These are phyloP conservation scores for Spongilla lacustris DNA, from an alignment of 37 sponge, comb jelly and placozoan genomes.

Conservation along the genomic window DNA sequence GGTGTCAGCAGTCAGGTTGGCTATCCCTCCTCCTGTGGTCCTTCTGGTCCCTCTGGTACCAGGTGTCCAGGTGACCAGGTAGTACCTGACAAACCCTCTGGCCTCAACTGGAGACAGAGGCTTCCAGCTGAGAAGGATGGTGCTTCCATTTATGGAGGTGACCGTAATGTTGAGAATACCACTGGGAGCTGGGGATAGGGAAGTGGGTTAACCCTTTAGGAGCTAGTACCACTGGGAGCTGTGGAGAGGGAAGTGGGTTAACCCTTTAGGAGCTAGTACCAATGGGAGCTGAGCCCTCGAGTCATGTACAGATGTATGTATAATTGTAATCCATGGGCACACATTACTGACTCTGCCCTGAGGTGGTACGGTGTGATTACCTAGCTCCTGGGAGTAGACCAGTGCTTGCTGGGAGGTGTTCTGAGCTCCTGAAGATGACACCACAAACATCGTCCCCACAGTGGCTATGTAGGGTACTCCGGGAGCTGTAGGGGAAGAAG, in stretches of 20 bases:
- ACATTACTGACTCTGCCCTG: too few species aligned
- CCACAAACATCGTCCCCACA: background rate
- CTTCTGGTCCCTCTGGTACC: background rate
- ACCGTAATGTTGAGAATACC: background rate
- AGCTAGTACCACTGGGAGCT: too few species aligned
- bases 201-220: too few species aligned
- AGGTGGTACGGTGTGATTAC: background rate
- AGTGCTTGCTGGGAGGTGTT: background rate
- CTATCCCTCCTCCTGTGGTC: background rate
- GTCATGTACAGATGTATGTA: too few species aligned
- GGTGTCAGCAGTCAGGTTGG: background rate
- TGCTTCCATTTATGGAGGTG: conserved; percentile 1
- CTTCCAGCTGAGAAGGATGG: conserved; percentile 26
- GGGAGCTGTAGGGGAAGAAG: background rate
- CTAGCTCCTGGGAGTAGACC: background rate
- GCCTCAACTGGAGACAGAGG: conserved; percentile 48
- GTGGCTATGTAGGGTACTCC: background rate
- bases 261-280: too few species aligned
- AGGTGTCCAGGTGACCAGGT: conserved; percentile 9
- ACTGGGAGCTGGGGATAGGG: conserved; percentile 23
- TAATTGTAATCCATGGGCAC: too few species aligned
- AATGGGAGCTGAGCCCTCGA: too few species aligned
- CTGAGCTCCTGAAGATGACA: background rate
- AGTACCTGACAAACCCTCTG: conserved; percentile 21
- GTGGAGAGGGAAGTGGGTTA: too few species aligned